Base-by-base conservation (phyloP, 92 coral and sea anemone genomes). In the Porites rus region DNA sequence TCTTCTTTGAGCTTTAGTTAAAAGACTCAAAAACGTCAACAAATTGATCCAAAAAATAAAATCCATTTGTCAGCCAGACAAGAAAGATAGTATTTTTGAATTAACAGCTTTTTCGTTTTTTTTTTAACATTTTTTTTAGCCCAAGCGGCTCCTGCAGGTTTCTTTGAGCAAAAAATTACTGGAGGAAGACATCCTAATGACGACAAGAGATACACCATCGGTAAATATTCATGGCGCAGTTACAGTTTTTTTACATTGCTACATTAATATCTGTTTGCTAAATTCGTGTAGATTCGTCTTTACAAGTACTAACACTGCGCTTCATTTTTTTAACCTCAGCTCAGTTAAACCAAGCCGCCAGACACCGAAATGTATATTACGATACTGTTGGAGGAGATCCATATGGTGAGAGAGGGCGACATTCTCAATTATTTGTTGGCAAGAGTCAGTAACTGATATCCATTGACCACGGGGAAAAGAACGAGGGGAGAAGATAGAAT, bases 361-460 rank as follows among this genome's bases (percentile, higher is more conserved):
- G 99, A 75, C 99, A 96, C 65, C 99, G 98, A 19, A 96, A 95
- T 58, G 99, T 96, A 0, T 96, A 93, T 82, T 89, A 86, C 70
- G 98, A 96, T 70, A 83, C 87, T 19, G 84, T 83, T 4, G 99
- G 99, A 66, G 94, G 96, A 51, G 99, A 96, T 66, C 99, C 99
- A 1, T 96, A 96, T 59, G 99, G 99, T 96, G 69, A 72, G 90
- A 5, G 16, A 69, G 24, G 13, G 28, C 12, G 8, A n/a, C 71
- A 66, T 20, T 66, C 9, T 18, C 9, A 22, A 66, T 19, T 20
- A 6, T 1, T 13, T 14, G 63, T 8, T 58, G 63, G 63, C 1
- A n/a, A 7, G 66, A 14, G 21, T 8, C 7, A 6, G 65, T n/a
- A 8, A 16, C 7, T 3, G 21, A 11, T 8, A 59, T 9, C 63